phyloP scores from a whole-genome alignment of 2,113 vertebrate genomes.

The Phyllostomus discolor region DNA sequence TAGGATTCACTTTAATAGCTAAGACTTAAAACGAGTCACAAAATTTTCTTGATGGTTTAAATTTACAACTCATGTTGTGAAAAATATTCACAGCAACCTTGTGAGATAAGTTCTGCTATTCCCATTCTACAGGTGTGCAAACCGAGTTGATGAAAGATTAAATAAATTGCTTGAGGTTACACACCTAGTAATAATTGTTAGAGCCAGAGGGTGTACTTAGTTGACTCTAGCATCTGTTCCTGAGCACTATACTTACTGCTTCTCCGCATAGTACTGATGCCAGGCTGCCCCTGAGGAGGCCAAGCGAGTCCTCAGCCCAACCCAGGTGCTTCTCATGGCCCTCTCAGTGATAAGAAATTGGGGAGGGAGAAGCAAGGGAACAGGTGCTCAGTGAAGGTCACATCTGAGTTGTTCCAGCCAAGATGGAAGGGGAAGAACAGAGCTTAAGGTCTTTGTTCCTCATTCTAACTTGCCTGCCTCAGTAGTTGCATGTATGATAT shows the following conservation, averaged over 20 bases:
- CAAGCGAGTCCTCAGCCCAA: background rate
- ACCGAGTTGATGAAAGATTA: background rate
- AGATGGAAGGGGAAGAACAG: background rate
- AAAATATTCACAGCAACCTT: background rate
- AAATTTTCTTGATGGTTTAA: background rate
- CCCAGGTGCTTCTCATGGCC: background rate
- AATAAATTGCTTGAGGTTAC: background rate
- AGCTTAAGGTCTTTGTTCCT: background rate
- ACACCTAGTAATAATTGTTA: background rate
- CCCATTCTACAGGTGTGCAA: background rate
- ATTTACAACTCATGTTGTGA: background rate
- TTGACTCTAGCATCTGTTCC: background rate
- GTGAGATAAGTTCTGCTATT: background rate
- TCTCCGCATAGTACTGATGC: background rate
- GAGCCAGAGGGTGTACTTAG: too few relatives aligned
- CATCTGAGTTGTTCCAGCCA: background rate
- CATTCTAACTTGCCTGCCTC: background rate
- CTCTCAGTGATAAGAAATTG: background rate
- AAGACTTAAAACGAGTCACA: background rate
- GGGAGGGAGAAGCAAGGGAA: background rate
- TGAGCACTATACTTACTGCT: background rate
- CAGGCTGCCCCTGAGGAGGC: background rate
- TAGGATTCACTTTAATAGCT: background rate
- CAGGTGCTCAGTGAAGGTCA: background rate
- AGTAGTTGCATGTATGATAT: background rate